phyloP scores from a whole-genome alignment of 2,888 invertebrate species.

The Lycia hirtaria region DNA sequence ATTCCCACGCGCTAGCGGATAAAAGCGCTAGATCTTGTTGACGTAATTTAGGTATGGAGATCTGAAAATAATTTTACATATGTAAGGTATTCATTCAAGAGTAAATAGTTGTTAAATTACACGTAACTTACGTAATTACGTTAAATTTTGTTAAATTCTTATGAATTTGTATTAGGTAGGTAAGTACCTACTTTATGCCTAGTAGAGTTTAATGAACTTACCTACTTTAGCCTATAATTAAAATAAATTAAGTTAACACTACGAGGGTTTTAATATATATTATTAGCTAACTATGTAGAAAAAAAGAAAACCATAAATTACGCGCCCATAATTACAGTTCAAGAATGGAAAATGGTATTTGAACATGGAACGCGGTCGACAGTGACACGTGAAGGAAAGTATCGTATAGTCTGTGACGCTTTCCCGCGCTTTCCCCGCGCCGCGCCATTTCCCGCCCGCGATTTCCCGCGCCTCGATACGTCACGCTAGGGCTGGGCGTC shows the following conservation, averaged over 20 bases:
- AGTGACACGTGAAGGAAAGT: conserved; percentile 20
- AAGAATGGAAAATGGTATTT: conserved; percentile 26
- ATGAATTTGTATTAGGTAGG: neutral
- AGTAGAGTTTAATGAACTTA: neutral
- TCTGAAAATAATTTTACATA: too few relatives aligned
- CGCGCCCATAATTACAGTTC: conserved; percentile 16
- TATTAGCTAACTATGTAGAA: too few relatives aligned
- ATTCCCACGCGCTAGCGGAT: too few relatives aligned
- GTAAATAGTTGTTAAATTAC: too few relatives aligned
- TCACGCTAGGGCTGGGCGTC: conserved; percentile 62
- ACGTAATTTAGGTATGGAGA: too few relatives aligned
- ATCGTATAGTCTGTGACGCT: conserved; percentile 30
- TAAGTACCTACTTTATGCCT: too few relatives aligned
- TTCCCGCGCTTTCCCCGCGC: conserved; percentile 51
- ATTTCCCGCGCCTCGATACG: conserved; percentile 71
- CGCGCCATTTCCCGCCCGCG: conserved; percentile 64
- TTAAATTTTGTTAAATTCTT: too few relatives aligned
- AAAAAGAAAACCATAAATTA: conserved; percentile 22
- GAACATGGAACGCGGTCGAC: conserved; percentile 28
- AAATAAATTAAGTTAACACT: conserved; percentile 8
- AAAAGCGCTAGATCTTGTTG: too few relatives aligned
- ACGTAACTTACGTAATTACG: too few relatives aligned
- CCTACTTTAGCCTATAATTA: conserved; percentile 3
- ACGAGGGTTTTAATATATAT: neutral
- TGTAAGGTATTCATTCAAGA: too few relatives aligned